Evolutionary conservation across 2,797 vertebrate species (phyloP), one percentile per base, ranked within the genome.

Genomic region (Xenops minutus): DNA sequence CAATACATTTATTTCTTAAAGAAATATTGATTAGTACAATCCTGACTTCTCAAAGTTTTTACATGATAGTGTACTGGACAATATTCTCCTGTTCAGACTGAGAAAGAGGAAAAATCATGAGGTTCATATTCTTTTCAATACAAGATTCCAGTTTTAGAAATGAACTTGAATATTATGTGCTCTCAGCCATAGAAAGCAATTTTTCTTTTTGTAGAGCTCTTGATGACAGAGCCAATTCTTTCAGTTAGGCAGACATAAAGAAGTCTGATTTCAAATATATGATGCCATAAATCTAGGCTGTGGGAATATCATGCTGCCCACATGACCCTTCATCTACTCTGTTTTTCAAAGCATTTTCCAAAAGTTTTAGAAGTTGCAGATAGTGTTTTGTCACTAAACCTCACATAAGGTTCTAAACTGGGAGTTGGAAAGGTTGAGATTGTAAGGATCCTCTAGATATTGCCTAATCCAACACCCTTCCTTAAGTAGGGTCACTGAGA

Each of bases 181-280:
- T 88, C 46, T 75, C 46, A 86, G 41, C 29, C n/a, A 23, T 63
- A 66, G 67, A 92, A 95, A 56, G 52, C 41, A 94, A 93, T 92
- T 93, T 85, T 49, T 92, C 91, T 92, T 95, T 94, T 83, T 75
- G 55, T 54, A 86, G 85, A 89, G 62, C n/a, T 73, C 30, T 85
- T 79, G 36, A 55, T 90, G 76, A 67, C 74, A 71, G 78, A 95
- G 95, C 58, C 82, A 37, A 9, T 89, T 89, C 56, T 55, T 92
- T 90, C 74, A 27, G 37, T 69, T 76, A 93, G 67, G 56, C 18
- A 89, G 76, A 63, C 63, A 68, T 5, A 29, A 30, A 76, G 69
- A 97, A 96, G 32, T 52, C 59, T 93, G 61, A 83, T 93, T 96
- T 93, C 88, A 93, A 85, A 94, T 88, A 77, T 69, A 82, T 61